Conservation (phyloP, 2,797 vertebrate species). For the Meda fulgida region DNA sequence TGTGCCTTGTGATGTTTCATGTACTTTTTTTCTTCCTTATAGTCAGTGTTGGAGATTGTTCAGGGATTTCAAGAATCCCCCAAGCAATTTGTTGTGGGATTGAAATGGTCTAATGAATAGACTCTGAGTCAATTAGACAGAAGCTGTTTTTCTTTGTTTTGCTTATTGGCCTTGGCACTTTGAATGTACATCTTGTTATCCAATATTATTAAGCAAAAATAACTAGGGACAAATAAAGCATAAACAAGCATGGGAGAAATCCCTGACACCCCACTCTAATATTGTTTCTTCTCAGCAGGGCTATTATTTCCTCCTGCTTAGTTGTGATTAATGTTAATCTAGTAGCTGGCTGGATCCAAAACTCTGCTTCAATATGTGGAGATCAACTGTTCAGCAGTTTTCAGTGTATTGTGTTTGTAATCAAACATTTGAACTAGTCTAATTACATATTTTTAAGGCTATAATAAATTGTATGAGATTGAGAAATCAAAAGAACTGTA, state of each 20-base stretch:
- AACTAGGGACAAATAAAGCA: conserved; percentile 58
- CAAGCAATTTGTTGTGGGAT: conserved; percentile 71
- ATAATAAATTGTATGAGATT: neutral
- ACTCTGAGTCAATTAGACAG: conserved; percentile 72
- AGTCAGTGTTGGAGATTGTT: conserved; percentile 69
- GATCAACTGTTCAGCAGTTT: conserved; percentile 41
- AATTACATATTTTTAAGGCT: neutral
- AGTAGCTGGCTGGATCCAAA: conserved; percentile 38
- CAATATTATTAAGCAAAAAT: conserved; percentile 64
- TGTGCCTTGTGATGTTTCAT: conserved; percentile 26
- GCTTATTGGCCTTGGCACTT: conserved; percentile 61
- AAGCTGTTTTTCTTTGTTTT: conserved; percentile 67
- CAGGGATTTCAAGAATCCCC: conserved; percentile 75
- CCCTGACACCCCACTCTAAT: conserved; percentile 46
- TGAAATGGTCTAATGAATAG: conserved; percentile 76
- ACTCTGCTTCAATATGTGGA: conserved; percentile 40
- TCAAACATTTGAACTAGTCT: neutral
- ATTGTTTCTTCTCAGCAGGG: conserved; percentile 33
- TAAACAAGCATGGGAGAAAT: conserved; percentile 61
- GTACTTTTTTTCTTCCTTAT: conserved; percentile 48
- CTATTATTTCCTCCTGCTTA: conserved; percentile 43
- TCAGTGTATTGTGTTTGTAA: conserved; percentile 8
- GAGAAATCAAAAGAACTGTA: neutral
- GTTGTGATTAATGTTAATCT: conserved; percentile 61
- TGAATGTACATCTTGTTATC: conserved; percentile 70